Evolutionary conservation across 1,140 invertebrate species (phyloP).

Genomic region (Maniola jurtina): DNA sequence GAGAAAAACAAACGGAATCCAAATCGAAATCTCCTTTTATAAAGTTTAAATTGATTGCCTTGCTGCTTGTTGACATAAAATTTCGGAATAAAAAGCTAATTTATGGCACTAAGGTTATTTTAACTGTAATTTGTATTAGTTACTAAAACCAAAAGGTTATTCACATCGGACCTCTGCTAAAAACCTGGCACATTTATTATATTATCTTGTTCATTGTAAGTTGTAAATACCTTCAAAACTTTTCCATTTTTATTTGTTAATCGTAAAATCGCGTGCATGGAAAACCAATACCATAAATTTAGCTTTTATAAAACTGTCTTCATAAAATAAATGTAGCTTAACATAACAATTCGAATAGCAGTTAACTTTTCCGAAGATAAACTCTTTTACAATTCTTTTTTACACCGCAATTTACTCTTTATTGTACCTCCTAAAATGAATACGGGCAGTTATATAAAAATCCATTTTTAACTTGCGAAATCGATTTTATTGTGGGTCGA

Average conservation of each 20-base stretch:
- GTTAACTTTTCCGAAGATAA: background rate
- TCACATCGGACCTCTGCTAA: background rate
- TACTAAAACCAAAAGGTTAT: background rate
- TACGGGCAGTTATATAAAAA: background rate
- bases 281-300: background rate
- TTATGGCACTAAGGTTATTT: background rate
- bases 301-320: conserved; percentile 4
- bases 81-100: background rate
- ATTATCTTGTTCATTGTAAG: conserved; percentile 1
- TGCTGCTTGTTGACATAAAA: background rate
- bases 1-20: no score
- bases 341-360: background rate
- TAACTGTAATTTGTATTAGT: background rate
- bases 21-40: background rate
- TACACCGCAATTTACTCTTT: background rate
- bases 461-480: conserved; percentile 1
- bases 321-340: conserved; percentile 4
- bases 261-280: conserved; percentile 7
- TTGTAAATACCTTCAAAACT: background rate
- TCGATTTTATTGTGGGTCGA: conserved; percentile 12
- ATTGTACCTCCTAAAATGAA: background rate
- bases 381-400: background rate
- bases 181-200: background rate
- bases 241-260: conserved; percentile 7
- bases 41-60: background rate